These are phyloP conservation scores for Aporophyla lueneburgensis DNA, from an alignment of 2,888 invertebrate species.

Conservation along the genomic window DNA sequence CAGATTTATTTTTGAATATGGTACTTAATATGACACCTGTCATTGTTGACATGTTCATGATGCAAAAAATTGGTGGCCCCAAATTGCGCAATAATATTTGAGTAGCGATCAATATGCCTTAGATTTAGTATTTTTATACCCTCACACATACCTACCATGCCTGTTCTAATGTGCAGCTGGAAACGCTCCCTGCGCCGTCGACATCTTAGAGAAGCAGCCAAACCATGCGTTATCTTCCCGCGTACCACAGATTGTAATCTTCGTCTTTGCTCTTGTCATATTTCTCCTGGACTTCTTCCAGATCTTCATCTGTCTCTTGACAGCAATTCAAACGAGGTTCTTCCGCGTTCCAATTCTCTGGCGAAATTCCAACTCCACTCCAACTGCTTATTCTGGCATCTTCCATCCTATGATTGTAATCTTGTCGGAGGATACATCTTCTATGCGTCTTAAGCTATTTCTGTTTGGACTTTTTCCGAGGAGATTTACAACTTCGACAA, in stretches of 20 bases:
- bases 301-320: not conserved
- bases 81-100: not conserved
- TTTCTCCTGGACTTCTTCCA: not conserved
- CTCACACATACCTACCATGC: not conserved
- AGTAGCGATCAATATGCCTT: not conserved
- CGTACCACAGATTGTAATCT: not conserved
- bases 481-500: conserved; percentile 14
- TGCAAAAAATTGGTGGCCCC: not conserved
- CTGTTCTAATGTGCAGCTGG: not conserved
- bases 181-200: not conserved
- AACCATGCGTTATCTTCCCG: not conserved
- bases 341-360: not conserved
- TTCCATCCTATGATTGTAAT: not conserved
- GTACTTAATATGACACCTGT: conserved; percentile 1
- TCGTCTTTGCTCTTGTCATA: not conserved
- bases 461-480: not conserved
- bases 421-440: not conserved
- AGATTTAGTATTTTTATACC: not conserved
- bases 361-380: not conserved
- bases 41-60: conserved; percentile 3
- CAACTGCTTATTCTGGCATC: not conserved
- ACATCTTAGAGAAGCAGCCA: no score
- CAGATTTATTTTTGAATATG: conserved; percentile 1
- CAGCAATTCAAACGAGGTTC: not conserved
- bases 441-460: conserved; percentile 1